Conservation (phyloP, 2,797 vertebrate species). For the Scolopax rusticola region DNA sequence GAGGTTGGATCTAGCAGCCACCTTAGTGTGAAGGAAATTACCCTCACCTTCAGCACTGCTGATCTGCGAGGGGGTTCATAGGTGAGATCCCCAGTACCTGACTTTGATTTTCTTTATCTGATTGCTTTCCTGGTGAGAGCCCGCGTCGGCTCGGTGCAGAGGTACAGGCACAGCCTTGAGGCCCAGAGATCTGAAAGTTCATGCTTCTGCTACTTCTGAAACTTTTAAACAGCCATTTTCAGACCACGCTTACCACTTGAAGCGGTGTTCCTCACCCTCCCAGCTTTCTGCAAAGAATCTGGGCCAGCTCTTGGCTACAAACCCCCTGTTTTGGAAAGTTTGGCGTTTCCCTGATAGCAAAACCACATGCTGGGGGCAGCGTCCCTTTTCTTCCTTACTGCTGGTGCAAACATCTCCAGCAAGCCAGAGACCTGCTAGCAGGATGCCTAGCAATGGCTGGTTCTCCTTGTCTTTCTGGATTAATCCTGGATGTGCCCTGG, state of each 20-base stretch:
- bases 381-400: not conserved
- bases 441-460: not conserved
- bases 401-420: not conserved
- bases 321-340: not conserved
- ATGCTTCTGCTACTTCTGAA: slow-evolving; percentile 1
- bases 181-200: not conserved
- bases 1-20: not conserved
- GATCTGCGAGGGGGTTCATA: not conserved
- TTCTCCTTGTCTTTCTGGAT: not conserved
- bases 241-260: not conserved
- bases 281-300: not conserved
- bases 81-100: not conserved
- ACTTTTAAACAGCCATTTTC: not conserved
- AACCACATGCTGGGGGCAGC: not conserved
- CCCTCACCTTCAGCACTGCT: not conserved
- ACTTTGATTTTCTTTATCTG: not conserved
- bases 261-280: not conserved
- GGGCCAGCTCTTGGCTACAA: not conserved
- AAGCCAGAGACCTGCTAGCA: not conserved
- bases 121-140: not conserved
- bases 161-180: not conserved
- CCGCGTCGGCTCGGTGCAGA: fast-evolving
- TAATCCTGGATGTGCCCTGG: not conserved
- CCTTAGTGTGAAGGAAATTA: not conserved
- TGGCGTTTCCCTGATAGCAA: not conserved